phyloP scores from a whole-genome alignment of 2,113 vertebrate species.

The Junco hyemalis region DNA sequence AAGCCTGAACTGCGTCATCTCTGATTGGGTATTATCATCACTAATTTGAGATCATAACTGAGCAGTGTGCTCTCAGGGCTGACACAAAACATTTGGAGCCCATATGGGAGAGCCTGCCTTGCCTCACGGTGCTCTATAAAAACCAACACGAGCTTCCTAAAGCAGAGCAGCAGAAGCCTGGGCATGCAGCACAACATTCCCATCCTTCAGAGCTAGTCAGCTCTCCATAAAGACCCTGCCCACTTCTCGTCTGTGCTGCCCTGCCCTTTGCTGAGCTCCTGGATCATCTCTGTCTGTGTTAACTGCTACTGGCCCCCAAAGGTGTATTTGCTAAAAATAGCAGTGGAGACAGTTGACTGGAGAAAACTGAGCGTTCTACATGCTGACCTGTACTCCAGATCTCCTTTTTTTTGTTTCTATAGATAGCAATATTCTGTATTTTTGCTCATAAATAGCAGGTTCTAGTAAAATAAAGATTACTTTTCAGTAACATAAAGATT shows the following conservation, averaged over 20 bases:
- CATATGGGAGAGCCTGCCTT: neutral
- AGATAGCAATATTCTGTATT: neutral
- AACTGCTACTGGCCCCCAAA: neutral
- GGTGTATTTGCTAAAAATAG: neutral
- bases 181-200: neutral
- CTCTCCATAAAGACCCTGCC: neutral
- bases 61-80: neutral
- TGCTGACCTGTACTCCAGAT: neutral
- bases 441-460: neutral
- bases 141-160: neutral
- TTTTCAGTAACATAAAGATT: neutral
- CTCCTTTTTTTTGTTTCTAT: neutral
- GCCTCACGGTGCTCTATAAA: neutral
- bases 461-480: neutral
- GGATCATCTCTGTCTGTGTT: neutral
- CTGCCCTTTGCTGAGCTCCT: neutral
- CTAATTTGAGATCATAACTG: conserved; percentile 33
- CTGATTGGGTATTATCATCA: conserved; percentile 17
- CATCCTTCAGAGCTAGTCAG: neutral
- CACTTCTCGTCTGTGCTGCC: neutral
- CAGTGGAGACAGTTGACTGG: neutral
- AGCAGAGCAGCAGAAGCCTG: neutral
- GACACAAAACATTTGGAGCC: conserved; percentile 35
- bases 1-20: neutral
- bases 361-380: neutral